A percentile compares a stretch with the other conserved stretches of the same genome.
Evolutionary conservation across 1,140 invertebrate species (phyloP).

Genomic region (Leptinotarsa undecemlineata): DNA sequence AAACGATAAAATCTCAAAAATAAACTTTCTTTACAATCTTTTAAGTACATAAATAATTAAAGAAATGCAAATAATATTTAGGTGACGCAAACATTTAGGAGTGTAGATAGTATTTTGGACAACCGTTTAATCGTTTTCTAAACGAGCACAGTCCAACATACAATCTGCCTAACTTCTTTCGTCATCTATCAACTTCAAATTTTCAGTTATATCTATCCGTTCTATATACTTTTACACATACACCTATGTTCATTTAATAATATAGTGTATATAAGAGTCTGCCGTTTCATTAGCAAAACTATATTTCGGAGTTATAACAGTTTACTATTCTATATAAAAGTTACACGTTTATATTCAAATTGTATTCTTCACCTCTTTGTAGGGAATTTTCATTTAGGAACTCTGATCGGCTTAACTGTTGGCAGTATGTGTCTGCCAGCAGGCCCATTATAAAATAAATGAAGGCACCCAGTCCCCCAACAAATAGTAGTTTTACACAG

Average conservation of each 20-base stretch:
- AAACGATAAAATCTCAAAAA: constrained; percentile 42
- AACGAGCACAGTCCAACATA: not conserved
- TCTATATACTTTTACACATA: constrained; percentile 48
- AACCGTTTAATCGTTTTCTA: not conserved
- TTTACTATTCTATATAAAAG: constrained; percentile 52
- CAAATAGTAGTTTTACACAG: constrained; percentile 42
- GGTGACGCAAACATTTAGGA: not conserved
- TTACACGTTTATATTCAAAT: constrained; percentile 48
- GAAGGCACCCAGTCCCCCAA: constrained; percentile 56
- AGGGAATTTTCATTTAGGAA: constrained; percentile 52
- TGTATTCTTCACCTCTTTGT: constrained; percentile 46
- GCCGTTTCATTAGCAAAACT: constrained; percentile 49
- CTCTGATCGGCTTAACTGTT: constrained; percentile 49
- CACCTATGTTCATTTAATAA: constrained; percentile 41
- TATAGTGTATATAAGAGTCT: constrained; percentile 41
- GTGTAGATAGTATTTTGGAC: not conserved
- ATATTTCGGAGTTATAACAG: constrained; percentile 50
- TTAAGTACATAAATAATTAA: constrained; percentile 41
- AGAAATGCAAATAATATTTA: constrained; percentile 45
- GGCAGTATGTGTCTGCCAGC: constrained; percentile 7
- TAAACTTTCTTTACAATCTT: constrained; percentile 37
- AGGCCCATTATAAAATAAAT: constrained; percentile 20
- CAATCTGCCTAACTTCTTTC: constrained; percentile 8
- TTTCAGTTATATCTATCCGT: constrained; percentile 47
- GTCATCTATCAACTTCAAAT: not conserved